phyloP scores from a whole-genome alignment of 2,888 invertebrate species.

The Drosophila bunnanda region DNA sequence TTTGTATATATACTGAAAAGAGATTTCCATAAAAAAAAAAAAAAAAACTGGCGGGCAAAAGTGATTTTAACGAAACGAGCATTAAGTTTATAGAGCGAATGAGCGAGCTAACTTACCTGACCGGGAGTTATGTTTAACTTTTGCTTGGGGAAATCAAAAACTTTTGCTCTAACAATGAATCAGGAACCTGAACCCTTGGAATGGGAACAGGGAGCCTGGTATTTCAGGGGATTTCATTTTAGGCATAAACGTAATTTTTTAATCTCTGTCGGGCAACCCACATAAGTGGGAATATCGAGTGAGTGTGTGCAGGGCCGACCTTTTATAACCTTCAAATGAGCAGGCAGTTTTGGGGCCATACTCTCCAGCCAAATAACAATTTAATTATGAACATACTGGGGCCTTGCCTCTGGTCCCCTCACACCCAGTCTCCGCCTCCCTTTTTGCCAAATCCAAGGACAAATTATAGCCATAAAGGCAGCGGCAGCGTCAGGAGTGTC shows the following conservation, averaged over 20 bases:
- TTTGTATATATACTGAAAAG: slow-evolving; percentile 5
- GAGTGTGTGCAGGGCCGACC: slow-evolving; percentile 47
- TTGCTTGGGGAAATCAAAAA: slow-evolving; percentile 42
- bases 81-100: slow-evolving; percentile 56
- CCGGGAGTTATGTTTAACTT: slow-evolving; percentile 58
- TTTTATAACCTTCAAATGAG: slow-evolving; percentile 75
- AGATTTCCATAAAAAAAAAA: slow-evolving; percentile 23
- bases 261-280: slow-evolving; percentile 38
- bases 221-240: slow-evolving; percentile 33
- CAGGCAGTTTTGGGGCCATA: slow-evolving; percentile 53
- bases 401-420: background rate
- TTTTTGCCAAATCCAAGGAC: slow-evolving; percentile 65
- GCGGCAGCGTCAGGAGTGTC: slow-evolving; percentile 26
- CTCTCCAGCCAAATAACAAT: slow-evolving; percentile 63
- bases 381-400: slow-evolving; percentile 69
- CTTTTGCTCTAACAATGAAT: slow-evolving; percentile 41
- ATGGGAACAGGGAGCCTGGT: slow-evolving; percentile 17
- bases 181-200: background rate
- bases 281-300: slow-evolving; percentile 23
- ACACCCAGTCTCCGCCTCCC: slow-evolving; percentile 9
- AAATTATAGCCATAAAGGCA: slow-evolving; percentile 73
- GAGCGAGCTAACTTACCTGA: slow-evolving; percentile 53
- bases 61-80: slow-evolving; percentile 70
- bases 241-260: slow-evolving; percentile 58
- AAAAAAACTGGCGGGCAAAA: slow-evolving; percentile 19